Evolutionary conservation across 1,140 invertebrate genomes (phyloP).

Genomic region (Planococcus citri): DNA sequence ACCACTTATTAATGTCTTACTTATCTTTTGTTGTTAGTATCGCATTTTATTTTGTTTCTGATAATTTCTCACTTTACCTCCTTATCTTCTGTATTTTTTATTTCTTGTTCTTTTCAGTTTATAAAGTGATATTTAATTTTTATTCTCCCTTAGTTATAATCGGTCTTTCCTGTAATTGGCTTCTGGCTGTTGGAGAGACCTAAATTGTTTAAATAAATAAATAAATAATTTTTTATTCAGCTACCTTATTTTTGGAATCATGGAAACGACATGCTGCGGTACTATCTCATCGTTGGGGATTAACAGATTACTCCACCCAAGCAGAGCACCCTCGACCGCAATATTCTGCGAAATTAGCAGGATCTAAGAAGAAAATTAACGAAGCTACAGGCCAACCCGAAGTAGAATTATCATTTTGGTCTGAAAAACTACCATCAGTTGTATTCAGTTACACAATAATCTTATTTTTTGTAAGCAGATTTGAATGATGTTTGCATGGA

Average conservation of each 20-base stretch:
- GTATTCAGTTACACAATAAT: conserved; percentile 75
- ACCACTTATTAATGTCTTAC: no score
- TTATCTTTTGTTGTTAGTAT: no score
- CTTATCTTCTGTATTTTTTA: no score
- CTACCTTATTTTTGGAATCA: conserved; percentile 75
- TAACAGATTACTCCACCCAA: conserved; percentile 71
- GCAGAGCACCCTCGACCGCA: conserved; percentile 79
- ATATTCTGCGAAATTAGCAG: conserved; percentile 57
- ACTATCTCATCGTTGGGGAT: conserved; percentile 82
- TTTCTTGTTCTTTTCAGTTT: no score
- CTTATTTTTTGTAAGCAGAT: conserved; percentile 49
- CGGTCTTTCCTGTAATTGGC: no score
- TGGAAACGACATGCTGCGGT: conserved; percentile 89
- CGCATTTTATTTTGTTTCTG: no score
- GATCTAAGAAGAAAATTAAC: conserved; percentile 41
- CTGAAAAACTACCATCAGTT: conserved; percentile 65
- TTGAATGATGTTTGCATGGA: background rate
- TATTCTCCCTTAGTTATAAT: no score
- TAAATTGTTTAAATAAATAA: no score
- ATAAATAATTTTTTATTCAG: conserved; percentile 35
- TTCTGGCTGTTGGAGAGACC: no score
- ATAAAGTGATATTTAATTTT: background rate
- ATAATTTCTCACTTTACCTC: no score
- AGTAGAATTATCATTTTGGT: conserved; percentile 78
- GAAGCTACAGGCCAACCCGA: conserved; percentile 64